Evolutionary conservation across 2,113 vertebrate genomes (phyloP).

Genomic region (Cettia cetti): DNA sequence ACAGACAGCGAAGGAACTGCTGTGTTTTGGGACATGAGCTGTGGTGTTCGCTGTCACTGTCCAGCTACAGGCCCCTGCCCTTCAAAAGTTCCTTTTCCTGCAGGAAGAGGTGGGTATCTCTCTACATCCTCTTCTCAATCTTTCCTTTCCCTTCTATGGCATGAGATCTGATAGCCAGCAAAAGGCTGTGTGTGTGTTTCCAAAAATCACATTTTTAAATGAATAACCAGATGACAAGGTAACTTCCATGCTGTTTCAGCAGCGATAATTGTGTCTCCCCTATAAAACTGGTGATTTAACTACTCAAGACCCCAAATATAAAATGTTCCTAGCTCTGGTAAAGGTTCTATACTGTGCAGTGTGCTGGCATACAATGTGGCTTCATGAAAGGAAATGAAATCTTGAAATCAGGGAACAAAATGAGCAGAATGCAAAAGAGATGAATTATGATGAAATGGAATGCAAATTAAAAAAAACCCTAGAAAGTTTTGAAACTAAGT

Average conservation of each 20-base stretch:
- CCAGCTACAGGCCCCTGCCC: neutral
- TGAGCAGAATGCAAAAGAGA: neutral
- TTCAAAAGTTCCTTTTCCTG: neutral
- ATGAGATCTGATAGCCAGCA: neutral
- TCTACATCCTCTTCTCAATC: neutral
- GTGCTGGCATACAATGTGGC: neutral
- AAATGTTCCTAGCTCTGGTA: neutral
- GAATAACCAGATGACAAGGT: neutral
- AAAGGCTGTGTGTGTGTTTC: neutral
- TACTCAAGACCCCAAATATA: neutral
- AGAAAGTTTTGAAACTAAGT: neutral
- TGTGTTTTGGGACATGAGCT: neutral
- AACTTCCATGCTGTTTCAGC: neutral
- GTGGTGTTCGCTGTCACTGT: neutral
- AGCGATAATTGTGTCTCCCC: accelerated
- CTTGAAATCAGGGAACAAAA: neutral
- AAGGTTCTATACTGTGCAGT: neutral
- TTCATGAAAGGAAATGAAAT: neutral
- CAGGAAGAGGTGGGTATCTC: neutral
- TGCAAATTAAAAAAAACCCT: neutral
- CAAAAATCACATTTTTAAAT: neutral
- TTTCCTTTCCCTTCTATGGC: neutral
- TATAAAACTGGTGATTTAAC: neutral
- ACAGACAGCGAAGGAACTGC: accelerated
- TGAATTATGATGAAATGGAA: neutral